Percentiles rank a stretch among this genome's conserved stretches.
Evolutionary conservation across 2,888 invertebrate species (phyloP).

Genomic region (Papilio gigon): DNA sequence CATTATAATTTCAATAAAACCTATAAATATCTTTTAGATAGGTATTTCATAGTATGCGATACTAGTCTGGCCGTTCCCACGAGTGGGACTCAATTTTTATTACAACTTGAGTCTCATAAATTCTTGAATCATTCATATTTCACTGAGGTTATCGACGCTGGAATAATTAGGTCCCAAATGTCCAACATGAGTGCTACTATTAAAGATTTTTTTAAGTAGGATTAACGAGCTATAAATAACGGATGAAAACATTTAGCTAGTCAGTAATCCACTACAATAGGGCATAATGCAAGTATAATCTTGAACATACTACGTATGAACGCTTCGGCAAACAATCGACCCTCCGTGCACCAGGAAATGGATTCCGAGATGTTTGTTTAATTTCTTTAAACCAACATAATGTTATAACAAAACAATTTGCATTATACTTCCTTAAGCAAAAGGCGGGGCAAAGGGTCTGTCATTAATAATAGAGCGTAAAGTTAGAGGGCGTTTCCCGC

Average conservation of each 20-base stretch:
- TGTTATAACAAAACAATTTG: conserved; percentile 72
- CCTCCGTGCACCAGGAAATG: neutral
- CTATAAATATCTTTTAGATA: neutral
- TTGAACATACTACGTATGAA: neutral
- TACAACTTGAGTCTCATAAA: neutral
- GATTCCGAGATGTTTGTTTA: conserved; percentile 8
- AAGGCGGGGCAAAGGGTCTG: conserved; percentile 71
- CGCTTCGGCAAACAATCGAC: neutral
- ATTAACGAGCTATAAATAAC: no score
- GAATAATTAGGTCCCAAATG: conserved; percentile 1
- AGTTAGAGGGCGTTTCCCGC: conserved; percentile 73
- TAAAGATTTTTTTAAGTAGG: neutral
- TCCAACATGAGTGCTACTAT: neutral
- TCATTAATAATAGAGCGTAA: conserved; percentile 80
- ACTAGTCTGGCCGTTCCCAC: neutral
- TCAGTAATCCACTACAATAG: neutral
- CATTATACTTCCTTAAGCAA: conserved; percentile 69
- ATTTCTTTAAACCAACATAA: conserved; percentile 42
- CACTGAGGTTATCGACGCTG: no score
- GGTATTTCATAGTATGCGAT: neutral
- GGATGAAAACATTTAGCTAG: neutral
- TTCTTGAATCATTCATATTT: no score
- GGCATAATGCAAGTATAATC: neutral
- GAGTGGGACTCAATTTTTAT: conserved; percentile 5
- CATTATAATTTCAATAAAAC: conserved; percentile 30